phyloP scores from a whole-genome alignment of 2,797 vertebrate species.

The Enteromius afrohamiltoni region DNA sequence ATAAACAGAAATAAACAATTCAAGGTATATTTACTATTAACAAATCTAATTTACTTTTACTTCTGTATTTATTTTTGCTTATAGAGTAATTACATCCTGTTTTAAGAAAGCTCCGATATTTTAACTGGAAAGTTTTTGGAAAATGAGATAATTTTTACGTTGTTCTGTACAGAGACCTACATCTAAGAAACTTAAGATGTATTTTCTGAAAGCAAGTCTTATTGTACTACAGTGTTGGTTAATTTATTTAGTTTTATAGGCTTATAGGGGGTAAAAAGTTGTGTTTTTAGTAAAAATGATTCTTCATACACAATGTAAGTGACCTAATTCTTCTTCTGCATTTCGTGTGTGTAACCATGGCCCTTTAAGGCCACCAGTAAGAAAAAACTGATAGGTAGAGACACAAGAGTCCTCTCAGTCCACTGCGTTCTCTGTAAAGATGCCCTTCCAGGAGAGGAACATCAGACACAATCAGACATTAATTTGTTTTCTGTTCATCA shows the following conservation, averaged over 20 bases:
- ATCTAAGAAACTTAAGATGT: background rate
- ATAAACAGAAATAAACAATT: background rate
- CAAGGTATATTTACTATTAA: background rate
- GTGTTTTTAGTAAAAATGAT: background rate
- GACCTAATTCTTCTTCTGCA: constrained; percentile 32
- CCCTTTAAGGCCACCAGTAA: constrained; percentile 45
- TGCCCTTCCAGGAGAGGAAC: constrained; percentile 3
- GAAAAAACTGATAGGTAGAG: constrained; percentile 27
- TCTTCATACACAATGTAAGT: background rate
- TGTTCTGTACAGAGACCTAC: background rate
- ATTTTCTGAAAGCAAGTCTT: background rate
- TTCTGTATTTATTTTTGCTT: background rate
- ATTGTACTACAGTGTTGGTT: background rate
- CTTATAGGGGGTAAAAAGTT: background rate
- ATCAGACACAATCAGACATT: background rate
- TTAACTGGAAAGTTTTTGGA: background rate
- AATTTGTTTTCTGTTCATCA: background rate
- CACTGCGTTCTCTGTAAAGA: background rate
- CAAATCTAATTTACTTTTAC: background rate
- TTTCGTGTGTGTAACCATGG: background rate
- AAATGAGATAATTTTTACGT: background rate
- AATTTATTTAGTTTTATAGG: background rate
- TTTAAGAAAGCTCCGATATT: background rate
- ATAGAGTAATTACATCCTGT: too few relatives aligned
- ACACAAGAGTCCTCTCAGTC: constrained; percentile 12